A percentile compares a stretch with the other conserved stretches of the same genome.
phyloP scores from a whole-genome alignment of 2,888 invertebrate genomes.

The Cerastis rubricosa region DNA sequence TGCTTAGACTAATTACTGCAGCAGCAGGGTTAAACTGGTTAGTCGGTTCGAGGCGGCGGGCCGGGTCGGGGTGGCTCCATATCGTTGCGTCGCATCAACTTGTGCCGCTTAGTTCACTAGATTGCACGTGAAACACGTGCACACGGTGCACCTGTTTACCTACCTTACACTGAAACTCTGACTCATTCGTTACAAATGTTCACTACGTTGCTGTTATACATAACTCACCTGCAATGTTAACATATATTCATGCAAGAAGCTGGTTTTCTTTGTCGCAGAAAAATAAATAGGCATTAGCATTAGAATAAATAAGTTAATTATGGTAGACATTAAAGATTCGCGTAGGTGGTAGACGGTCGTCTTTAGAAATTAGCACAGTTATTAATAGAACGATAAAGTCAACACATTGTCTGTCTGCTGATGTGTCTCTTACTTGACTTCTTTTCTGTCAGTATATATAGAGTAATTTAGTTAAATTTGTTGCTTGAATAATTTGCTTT shows the following conservation, averaged over 20 bases:
- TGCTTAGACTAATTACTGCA: constrained; percentile 88
- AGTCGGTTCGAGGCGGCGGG: constrained; percentile 70
- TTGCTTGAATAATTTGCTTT: not conserved
- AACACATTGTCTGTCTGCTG: not conserved
- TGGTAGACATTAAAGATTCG: constrained; percentile 10
- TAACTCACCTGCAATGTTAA: constrained; percentile 19
- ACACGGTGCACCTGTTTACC: constrained; percentile 60
- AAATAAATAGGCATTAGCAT: constrained; percentile 18
- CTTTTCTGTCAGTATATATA: not conserved
- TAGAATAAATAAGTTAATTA: constrained; percentile 19
- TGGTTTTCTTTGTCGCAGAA: constrained; percentile 16
- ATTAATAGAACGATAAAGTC: not conserved
- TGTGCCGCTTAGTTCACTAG: constrained; percentile 71
- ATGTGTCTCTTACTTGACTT: constrained; percentile 4
- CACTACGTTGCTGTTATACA: constrained; percentile 16
- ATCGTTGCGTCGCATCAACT: constrained; percentile 71
- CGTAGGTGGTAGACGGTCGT: constrained; percentile 12
- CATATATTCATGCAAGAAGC: constrained; percentile 4
- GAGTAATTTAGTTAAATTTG: not conserved
- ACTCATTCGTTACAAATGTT: constrained; percentile 44
- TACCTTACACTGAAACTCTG: constrained; percentile 28
- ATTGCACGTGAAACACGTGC: constrained; percentile 72
- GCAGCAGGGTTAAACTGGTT: constrained; percentile 85
- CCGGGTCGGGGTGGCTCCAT: constrained; percentile 70
- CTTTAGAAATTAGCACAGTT: constrained; percentile 20